Base-by-base conservation (phyloP, 2,888 invertebrate species). In the Thymelicus lineola region DNA sequence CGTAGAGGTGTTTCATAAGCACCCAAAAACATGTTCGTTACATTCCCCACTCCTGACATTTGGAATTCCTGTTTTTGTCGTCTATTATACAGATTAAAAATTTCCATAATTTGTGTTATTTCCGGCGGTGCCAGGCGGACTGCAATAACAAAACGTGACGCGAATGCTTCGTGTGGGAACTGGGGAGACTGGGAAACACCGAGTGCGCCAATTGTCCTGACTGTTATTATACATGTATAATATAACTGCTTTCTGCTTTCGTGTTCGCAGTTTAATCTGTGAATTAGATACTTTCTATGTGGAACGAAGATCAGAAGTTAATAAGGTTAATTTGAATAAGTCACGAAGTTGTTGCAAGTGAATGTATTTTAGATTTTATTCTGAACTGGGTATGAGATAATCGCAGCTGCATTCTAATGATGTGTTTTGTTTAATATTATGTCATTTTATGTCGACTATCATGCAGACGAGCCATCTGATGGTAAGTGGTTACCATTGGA, bases 141-240 rank as follows among this genome's bases (percentile, higher is more conserved):
- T 68, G 61, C 55, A 55, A 68, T 62, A 68, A 68, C 61, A 68
- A 68, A 61, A 55, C 67, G 67, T 68, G 67, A 68, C 61, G 53
- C 7, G 67, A 68, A 68, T 68, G 6, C 66, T 60, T 28, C 67
- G 15, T 42, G 53, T 53, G 60, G 66, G 48, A 38, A 60, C 42
- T 53, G 60, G 66, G 48, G 50, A 60, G 28, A 28, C 28, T 28
- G 28, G 66, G 48, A 20, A 60, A 60, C 66, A 60, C 53, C 2
- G 42, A 42, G 42, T 10, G 42, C 53, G 66, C 50, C 53, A 38
- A 59, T 17, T 17, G 59, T 17, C 42, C 7, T 53, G 15, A 60
- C 66, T 66, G 67, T 61, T 67, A 53, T 38, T 48, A 35, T 66
- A n/a, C n/a, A n/a, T n/a, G 28, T 28, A 28, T 2, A 5, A 28